A percentile compares a stretch with the other conserved stretches of the same genome.
These are phyloP conservation scores for Tangachromis dhanisi DNA, from an alignment of 2,113 vertebrate genomes.

Conservation along the genomic window DNA sequence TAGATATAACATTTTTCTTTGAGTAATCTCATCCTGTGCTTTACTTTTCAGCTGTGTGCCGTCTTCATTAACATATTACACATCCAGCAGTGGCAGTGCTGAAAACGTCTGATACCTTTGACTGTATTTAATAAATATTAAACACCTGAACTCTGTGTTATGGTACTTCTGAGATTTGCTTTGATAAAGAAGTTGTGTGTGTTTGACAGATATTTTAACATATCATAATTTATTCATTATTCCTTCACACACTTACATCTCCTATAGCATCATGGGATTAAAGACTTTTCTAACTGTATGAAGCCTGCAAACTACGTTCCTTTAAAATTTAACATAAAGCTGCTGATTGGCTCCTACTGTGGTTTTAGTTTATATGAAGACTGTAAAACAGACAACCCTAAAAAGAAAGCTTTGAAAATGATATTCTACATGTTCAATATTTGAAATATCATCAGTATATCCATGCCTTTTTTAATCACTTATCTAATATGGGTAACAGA, in stretches of 20 bases:
- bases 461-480: background rate
- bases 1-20: background rate
- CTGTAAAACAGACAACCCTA: background rate
- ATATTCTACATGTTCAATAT: background rate
- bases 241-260: background rate
- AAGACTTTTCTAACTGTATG: background rate
- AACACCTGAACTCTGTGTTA: background rate
- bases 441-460: background rate
- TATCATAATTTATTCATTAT: background rate
- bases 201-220: background rate
- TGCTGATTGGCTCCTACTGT: background rate
- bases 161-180: background rate
- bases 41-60: background rate
- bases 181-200: background rate
- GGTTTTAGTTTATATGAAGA: background rate
- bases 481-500: background rate
- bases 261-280: background rate
- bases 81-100: background rate
- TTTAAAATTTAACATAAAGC: background rate
- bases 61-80: background rate
- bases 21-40: background rate
- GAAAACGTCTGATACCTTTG: background rate
- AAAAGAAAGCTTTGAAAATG: background rate
- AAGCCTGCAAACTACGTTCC: background rate
- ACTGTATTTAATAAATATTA: background rate